A percentile compares a stretch with the other conserved stretches of the same genome.
These are phyloP conservation scores for Sphenodon punctatus DNA, from an alignment of 2,797 vertebrate species.

Conservation along the genomic window DNA sequence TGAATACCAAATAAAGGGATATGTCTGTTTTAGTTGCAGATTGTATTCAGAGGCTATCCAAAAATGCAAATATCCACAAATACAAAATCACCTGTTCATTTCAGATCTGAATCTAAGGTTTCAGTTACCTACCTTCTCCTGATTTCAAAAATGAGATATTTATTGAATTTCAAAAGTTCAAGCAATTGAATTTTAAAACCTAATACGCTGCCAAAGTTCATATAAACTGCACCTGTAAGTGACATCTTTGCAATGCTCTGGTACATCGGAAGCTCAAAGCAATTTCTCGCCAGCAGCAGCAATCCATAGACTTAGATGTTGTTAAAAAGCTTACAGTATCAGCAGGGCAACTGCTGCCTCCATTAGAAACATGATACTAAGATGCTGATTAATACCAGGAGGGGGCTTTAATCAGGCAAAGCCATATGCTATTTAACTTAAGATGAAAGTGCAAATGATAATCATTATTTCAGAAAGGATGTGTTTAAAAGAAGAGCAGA, in stretches of 20 bases:
- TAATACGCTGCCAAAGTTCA: conserved; percentile 7
- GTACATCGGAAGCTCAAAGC: conserved; percentile 46
- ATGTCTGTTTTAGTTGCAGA: too few species aligned
- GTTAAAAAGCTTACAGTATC: conserved; percentile 72
- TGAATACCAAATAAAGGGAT: too few species aligned
- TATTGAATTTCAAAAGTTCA: conserved; percentile 20
- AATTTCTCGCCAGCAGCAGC: conserved; percentile 50
- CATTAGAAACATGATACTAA: conserved; percentile 75
- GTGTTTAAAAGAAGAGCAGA: conserved; percentile 75
- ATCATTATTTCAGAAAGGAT: conserved; percentile 76
- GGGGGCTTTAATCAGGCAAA: conserved; percentile 79
- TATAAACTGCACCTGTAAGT: conserved; percentile 61
- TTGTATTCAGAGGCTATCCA: too few species aligned
- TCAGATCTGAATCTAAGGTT: too few species aligned
- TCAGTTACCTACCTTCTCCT: too few species aligned
- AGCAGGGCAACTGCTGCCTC: conserved; percentile 72
- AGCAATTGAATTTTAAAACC: conserved; percentile 6
- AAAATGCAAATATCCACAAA: too few species aligned
- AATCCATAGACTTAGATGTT: conserved; percentile 67
- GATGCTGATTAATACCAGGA: conserved; percentile 80
- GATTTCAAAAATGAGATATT: background rate
- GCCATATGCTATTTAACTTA: conserved; percentile 78
- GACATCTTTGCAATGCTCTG: conserved; percentile 35
- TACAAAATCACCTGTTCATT: too few species aligned
- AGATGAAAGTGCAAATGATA: conserved; percentile 80